These are phyloP conservation scores for Scelioninae gen. 2 DNA, from an alignment of 2,888 invertebrate species.

Conservation along the genomic window DNA sequence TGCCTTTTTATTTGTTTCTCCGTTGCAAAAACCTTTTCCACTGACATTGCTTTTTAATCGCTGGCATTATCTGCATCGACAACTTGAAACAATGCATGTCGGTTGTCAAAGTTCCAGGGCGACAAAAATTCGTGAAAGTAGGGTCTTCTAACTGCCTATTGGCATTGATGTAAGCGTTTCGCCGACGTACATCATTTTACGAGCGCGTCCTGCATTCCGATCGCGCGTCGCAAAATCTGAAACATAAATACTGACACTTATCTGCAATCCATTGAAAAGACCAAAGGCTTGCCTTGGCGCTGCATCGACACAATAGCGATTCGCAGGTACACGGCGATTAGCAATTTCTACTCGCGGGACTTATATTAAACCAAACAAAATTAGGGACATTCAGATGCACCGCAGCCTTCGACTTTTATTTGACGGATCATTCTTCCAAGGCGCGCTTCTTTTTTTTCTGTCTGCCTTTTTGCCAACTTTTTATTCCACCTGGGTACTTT, in stretches of 20 bases:
- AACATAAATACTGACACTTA: slow-evolving; percentile 45
- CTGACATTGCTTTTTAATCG: too few relatives aligned
- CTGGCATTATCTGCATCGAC: too few relatives aligned
- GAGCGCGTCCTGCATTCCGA: slow-evolving; percentile 33
- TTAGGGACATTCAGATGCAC: slow-evolving; percentile 24
- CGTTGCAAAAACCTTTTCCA: too few relatives aligned
- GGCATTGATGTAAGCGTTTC: slow-evolving; percentile 28
- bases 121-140: too few relatives aligned
- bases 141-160: slow-evolving; percentile 5
- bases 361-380: slow-evolving; percentile 23
- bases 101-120: too few relatives aligned
- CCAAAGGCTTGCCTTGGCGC: slow-evolving; percentile 37
- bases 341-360: slow-evolving; percentile 1
- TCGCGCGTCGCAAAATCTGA: slow-evolving; percentile 35
- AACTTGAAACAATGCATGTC: too few relatives aligned
- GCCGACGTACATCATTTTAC: slow-evolving; percentile 25
- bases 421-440: slow-evolving; percentile 11
- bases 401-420: slow-evolving; percentile 25
- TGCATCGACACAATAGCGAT: slow-evolving; percentile 26
- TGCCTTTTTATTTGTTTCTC: too few relatives aligned
- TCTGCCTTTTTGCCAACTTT: not conserved
- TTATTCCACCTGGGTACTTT: not conserved
- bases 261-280: slow-evolving; percentile 40
- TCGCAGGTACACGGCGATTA: slow-evolving; percentile 31
- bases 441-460: not conserved